Evolutionary conservation across 1,140 invertebrate genomes (phyloP), one percentile per base, ranked within the genome.

Genomic region (Neuroterus valhalla): DNA sequence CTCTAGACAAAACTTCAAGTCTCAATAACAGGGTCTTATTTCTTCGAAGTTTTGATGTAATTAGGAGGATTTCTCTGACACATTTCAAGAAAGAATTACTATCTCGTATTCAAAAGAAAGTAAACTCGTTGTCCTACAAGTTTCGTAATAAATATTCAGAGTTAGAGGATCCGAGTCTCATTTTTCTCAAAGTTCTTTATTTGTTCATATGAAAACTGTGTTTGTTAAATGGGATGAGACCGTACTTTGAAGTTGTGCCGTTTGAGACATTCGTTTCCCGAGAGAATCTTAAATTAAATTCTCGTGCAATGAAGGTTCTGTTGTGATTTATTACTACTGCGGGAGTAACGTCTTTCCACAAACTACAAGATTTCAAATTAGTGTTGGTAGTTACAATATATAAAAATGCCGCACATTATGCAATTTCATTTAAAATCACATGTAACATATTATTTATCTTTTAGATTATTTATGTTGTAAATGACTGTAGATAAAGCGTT

Each of bases 261-360:
- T 62, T 62, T 62, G 55, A 62, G 55, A 62, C 55, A 62, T 62
- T 62, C 23, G 55, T 62, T 38, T 62, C 55, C 23, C 55, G 6
- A n/a, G 55, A 62, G 55, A 26, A 62, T 62, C 55, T 62, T 62
- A 62, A 62, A 62, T 62, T 62, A 62, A 62, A 62, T 62, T 62
- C 23, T 26, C 55, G 3, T 62, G 21, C 55, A 62, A 62, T 62
- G 26, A 62, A 62, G 55, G 55, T 62, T 62, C 55, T 62, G 55
- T 62, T 62, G 55, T 62, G 55, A 62, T 62, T 62, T 62, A 62
- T 62, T 62, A 62, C 23, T 62, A 38, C 26, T 62, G 2, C 5
- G 55, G 55, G 55, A 62, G 46, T 48, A 48, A 48, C 23, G 26
- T 62, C 55, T 62, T 62, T 62, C n/a, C 26, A 23, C 15, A 15